A percentile compares a stretch with the other conserved stretches of the same genome.
These are phyloP conservation scores for Steatocranus sp. DNA, from an alignment of 2,797 vertebrate species.

Conservation along the genomic window DNA sequence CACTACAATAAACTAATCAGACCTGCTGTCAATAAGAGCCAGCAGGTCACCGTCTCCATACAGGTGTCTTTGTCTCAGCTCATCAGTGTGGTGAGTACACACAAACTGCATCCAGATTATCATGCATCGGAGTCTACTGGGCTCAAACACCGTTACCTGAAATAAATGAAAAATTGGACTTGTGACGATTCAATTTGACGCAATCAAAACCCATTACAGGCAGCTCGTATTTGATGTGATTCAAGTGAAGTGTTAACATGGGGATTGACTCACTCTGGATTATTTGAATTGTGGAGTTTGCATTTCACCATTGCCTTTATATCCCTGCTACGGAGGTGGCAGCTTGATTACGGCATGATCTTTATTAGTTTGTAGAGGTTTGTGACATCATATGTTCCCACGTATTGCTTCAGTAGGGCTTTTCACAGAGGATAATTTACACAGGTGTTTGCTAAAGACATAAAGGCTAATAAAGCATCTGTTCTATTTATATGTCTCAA, in stretches of 20 bases:
- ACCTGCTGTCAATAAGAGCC: slow-evolving; percentile 78
- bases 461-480: not conserved
- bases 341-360: not conserved
- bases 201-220: not conserved
- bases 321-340: not conserved
- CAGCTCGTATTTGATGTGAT: not conserved
- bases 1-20: slow-evolving; percentile 82
- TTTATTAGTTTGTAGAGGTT: not conserved
- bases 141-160: not conserved
- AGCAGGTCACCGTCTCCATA: slow-evolving; percentile 80
- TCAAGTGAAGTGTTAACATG: not conserved
- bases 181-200: not conserved
- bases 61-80: slow-evolving; percentile 81
- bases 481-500: not conserved
- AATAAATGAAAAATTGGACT: not conserved
- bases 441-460: not conserved
- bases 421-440: not conserved
- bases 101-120: not conserved
- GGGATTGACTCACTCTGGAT: not conserved
- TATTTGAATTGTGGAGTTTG: not conserved
- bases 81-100: slow-evolving; percentile 77
- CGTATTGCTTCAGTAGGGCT: not conserved
- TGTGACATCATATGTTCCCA: not conserved
- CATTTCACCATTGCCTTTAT: fast-evolving
- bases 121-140: not conserved